Conservation (phyloP, 92 coral and sea anemone genomes). For the Blastomussa wellsi region DNA sequence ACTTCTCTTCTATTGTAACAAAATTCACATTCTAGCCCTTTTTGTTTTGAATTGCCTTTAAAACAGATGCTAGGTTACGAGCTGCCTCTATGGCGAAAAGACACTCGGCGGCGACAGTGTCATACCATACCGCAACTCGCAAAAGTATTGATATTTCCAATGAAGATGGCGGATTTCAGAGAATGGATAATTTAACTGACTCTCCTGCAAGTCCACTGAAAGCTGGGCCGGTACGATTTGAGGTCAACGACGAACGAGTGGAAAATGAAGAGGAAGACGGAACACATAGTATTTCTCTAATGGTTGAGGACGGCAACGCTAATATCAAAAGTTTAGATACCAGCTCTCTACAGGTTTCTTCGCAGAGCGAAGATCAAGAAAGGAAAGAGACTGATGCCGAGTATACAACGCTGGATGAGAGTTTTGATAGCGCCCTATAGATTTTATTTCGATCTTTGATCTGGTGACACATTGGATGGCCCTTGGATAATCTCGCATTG, state of each 20-base stretch:
- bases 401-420: neutral
- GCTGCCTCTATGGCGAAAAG: neutral
- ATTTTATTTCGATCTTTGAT: neutral
- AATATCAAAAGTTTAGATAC: neutral
- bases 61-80: conserved; percentile 25
- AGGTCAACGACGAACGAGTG: conserved; percentile 5
- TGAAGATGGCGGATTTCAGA: conserved; percentile 8
- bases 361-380: neutral
- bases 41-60: neutral
- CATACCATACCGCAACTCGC: neutral
- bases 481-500: too few species aligned
- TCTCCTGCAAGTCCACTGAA: conserved; percentile 1
- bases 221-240: neutral
- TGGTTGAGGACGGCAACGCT: conserved; percentile 2
- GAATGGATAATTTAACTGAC: neutral
- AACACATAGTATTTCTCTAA: neutral
- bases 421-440: conserved; percentile 24
- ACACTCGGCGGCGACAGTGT: neutral
- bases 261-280: neutral
- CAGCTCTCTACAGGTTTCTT: neutral
- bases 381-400: neutral
- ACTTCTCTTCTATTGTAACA: too few species aligned
- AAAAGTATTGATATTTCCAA: conserved; percentile 13
- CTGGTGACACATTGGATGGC: too few species aligned
- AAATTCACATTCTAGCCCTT: neutral